Conservation (phyloP, 2,113 vertebrate species). For the Pseudorasbora parva region DNA sequence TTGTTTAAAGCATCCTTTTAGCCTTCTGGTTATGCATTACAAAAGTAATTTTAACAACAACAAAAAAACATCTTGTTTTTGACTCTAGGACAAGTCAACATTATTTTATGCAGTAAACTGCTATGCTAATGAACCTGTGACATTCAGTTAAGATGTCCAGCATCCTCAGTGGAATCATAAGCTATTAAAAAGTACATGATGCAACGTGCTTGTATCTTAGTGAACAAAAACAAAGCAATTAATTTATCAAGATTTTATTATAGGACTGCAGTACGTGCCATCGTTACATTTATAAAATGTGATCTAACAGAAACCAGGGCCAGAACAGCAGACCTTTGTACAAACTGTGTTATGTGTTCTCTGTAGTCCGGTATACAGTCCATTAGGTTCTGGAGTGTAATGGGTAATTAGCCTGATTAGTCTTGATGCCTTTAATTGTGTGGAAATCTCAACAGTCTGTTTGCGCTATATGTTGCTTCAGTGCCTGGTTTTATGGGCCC, state of each 20-base stretch:
- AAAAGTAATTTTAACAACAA: background rate
- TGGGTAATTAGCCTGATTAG: constrained; percentile 50
- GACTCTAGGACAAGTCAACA: background rate
- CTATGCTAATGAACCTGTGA: background rate
- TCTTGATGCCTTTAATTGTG: constrained; percentile 45
- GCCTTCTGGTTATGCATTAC: background rate
- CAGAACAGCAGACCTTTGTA: constrained; percentile 73
- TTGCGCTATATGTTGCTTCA: constrained; percentile 54
- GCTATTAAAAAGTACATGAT: background rate
- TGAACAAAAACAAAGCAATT: constrained; percentile 57
- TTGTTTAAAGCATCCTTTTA: too few relatives aligned
- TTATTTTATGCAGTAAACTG: background rate
- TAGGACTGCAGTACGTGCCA: constrained; percentile 66
- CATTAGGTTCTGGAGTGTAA: constrained; percentile 54
- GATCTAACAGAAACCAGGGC: constrained; percentile 71
- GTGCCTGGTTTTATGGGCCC: constrained; percentile 31
- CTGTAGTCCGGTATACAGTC: constrained; percentile 57
- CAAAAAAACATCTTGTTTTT: too few relatives aligned
- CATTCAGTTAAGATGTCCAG: background rate
- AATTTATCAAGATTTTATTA: constrained; percentile 76
- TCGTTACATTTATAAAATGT: constrained; percentile 79
- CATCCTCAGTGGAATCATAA: background rate
- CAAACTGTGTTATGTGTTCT: constrained; percentile 65
- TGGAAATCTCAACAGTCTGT: constrained; percentile 57
- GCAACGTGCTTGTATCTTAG: constrained; percentile 5